A percentile compares a stretch with the other conserved stretches of the same genome.
Conservation (phyloP, 2,113 vertebrate species). For the Pleuronectes platessa region DNA sequence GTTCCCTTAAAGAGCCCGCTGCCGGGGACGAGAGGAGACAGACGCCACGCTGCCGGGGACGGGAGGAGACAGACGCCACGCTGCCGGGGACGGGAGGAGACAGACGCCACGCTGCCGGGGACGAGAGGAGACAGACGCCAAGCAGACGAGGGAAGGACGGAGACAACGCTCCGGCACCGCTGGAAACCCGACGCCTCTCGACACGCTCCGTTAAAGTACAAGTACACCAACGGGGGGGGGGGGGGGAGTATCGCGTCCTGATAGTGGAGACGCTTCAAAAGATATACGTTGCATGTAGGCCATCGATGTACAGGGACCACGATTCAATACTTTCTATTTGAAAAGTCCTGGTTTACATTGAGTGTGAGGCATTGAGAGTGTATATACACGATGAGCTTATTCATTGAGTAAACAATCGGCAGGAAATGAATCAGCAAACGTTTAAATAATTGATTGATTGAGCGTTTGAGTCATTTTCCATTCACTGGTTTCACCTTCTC, state of each 20-base stretch:
- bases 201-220: neutral
- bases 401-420: neutral
- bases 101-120: constrained; percentile 1
- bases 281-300: no score
- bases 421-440: neutral
- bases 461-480: neutral
- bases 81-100: no score
- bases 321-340: no score
- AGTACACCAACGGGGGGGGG: neutral
- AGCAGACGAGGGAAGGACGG: neutral
- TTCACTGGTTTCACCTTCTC: neutral
- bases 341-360: neutral
- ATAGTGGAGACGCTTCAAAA: no score
- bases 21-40: constrained; percentile 16
- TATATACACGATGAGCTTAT: neutral
- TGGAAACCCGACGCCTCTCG: neutral
- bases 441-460: constrained; percentile 1
- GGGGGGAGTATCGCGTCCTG: no score
- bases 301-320: no score
- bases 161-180: neutral
- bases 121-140: neutral
- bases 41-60: no score
- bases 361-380: neutral
- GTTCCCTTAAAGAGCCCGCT: constrained; percentile 77
- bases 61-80: no score